Evolutionary conservation across 2,888 invertebrate species (phyloP), one percentile per base, ranked within the genome.

Genomic region (Dinocampus coccinellae): DNA sequence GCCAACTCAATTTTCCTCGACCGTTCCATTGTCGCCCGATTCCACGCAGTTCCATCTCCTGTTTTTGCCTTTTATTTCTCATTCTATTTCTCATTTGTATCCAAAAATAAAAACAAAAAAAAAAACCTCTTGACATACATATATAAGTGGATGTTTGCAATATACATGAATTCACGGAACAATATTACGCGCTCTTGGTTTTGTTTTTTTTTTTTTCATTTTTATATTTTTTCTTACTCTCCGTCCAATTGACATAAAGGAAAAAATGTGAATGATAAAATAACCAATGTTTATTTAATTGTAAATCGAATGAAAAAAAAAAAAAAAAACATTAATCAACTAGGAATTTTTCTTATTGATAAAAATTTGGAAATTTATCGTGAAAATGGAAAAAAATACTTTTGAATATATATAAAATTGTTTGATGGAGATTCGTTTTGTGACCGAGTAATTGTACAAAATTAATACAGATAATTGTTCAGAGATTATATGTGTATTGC

Each of bases 1-100:
- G 85, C 85, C 84, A 83, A 82, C 83, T 85, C 85, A 84, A 85
- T 85, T 85, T 84, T 81, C 76, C 68, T 74, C 61, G 33, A 65
- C 68, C 64, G 26, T 57, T 55, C 63, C 33, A 74, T 73, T 69
- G 70, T 73, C 67, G 55, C 63, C 11, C 39, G 68, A 76, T 73
- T 74, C 69, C 72, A 73, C 66, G 63, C 69, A 57, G 67, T 60
- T 72, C 68, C 68, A 69, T 64, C 47, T 20, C 26, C 10, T 55
- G 11, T 26, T 55, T 26, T 1, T n/a, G 24, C 11, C 29, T 7
- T 64, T 34, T 20, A 10, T 24, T 24, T 24, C 26, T 22, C 9
- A 53, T 66, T 63, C 42, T 20, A 13, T 24, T 55, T 24, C 55
- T 22, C 11, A 55, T 26, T 26, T 11, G n/a, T 24, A 26, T 10